Evolutionary conservation across 2,797 vertebrate genomes (phyloP), one percentile per base, ranked within the genome.

Genomic region (Pipistrellus kuhlii): DNA sequence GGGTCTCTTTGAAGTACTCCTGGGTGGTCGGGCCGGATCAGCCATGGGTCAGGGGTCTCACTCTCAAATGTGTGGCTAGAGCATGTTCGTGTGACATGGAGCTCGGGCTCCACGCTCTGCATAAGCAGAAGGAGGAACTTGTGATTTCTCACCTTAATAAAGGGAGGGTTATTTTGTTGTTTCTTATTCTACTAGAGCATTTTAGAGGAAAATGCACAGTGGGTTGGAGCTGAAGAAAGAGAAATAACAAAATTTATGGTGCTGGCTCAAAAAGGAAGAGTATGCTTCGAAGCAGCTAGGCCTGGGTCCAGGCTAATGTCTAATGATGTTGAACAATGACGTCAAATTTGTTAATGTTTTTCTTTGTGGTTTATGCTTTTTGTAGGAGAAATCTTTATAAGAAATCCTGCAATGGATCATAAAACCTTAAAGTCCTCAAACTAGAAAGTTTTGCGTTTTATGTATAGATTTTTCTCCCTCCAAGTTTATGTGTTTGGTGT

Each of bases 31-130:
- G 62, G 32, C 15, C 4, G 5, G n/a, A 25, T 41, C 17, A 17
- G 25, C 55, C 6, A 4, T 2, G 38, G 9, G 44, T 30, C 14
- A 9, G 25, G 55, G 53, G 76, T 17, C 78, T 32, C 27, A 8
- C 21, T 4, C n/a, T 6, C 6, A 25, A 1, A 77, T 3, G 30
- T n/a, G 0, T 4, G 46, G 71, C 27, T 3, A 11, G 48, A 57
- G n/a, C 41, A 6, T 0, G 0, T 41, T 73, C 0, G 2, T 15
- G 27, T 10, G 25, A 66, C 38, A 8, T 1, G 2, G 4, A 6
- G 1, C 30, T 55, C 14, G 21, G 48, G 55, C 1, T 5, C 59
- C 13, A 17, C 13, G 30, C 15, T 4, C 2, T 3, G 17, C 18
- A 10, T 4, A 4, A 12, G 8, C 2, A 53, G 35, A 71, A 15